These are phyloP conservation scores for Gymnogyps californianus DNA, from an alignment of 2,113 vertebrate species.

Conservation along the genomic window DNA sequence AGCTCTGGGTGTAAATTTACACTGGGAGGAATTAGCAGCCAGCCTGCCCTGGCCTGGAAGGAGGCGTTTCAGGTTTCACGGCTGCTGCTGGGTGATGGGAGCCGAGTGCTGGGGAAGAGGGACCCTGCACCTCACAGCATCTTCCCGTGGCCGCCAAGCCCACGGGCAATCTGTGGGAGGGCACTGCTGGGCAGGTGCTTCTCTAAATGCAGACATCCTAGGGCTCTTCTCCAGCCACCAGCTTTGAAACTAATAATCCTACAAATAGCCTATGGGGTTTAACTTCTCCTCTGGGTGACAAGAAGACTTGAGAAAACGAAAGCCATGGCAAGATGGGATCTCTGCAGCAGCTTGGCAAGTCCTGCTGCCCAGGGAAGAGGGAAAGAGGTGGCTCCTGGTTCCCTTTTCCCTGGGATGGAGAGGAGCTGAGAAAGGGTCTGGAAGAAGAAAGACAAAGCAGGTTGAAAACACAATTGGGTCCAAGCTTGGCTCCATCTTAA, in stretches of 20 bases:
- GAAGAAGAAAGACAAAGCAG: background rate
- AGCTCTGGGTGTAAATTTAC: background rate
- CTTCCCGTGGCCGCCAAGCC: accelerated
- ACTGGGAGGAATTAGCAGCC: background rate
- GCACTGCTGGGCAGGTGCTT: background rate
- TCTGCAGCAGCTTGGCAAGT: background rate
- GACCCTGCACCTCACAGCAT: accelerated
- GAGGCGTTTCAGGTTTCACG: background rate
- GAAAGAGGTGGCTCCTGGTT: background rate
- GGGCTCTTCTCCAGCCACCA: background rate
- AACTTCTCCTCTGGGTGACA: background rate
- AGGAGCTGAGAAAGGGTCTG: background rate
- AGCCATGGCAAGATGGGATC: background rate
- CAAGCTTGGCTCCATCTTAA: background rate
- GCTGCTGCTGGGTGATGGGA: background rate
- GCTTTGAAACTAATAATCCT: background rate
- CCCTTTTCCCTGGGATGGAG: background rate
- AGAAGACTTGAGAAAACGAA: background rate
- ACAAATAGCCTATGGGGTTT: background rate
- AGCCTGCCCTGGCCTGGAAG: background rate
- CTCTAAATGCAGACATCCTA: background rate
- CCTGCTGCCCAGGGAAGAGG: background rate
- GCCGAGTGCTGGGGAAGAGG: background rate
- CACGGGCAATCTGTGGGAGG: background rate
- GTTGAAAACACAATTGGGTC: background rate